phyloP scores from a whole-genome alignment of 2,797 vertebrate genomes.

The Botia kubotai region DNA sequence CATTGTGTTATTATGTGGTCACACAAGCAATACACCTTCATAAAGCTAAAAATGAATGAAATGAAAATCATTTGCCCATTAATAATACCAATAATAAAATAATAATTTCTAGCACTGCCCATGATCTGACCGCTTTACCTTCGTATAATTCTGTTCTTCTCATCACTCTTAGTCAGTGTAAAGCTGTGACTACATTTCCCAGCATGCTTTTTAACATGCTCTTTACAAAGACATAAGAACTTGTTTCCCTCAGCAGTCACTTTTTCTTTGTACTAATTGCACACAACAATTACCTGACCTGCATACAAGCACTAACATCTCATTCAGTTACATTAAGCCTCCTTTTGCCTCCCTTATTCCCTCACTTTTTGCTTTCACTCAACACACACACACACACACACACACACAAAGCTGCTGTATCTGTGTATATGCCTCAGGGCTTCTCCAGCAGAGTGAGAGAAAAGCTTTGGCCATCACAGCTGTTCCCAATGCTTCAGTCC shows the following conservation, averaged over 20 bases:
- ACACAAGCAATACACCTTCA: no score
- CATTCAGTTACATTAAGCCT: constrained; percentile 14
- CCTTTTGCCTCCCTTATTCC: constrained; percentile 27
- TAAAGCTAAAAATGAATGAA: no score
- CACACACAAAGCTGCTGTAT: constrained; percentile 36
- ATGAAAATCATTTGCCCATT: no score
- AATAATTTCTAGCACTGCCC: not conserved
- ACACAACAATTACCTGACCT: constrained; percentile 22
- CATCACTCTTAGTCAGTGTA: not conserved
- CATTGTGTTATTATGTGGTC: no score
- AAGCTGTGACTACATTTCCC: constrained; percentile 36
- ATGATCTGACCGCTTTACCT: not conserved
- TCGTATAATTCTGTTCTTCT: not conserved
- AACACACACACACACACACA: constrained; percentile 5
- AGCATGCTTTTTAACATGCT: constrained; percentile 15
- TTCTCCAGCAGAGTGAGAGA: constrained; percentile 77
- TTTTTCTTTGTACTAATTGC: constrained; percentile 25
- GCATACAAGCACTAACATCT: constrained; percentile 26
- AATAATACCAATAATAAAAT: no score
- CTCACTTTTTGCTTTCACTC: constrained; percentile 37
- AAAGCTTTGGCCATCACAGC: constrained; percentile 82
- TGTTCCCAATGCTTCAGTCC: constrained; percentile 74
- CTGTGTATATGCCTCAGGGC: constrained; percentile 72
- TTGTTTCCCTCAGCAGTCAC: constrained; percentile 4
- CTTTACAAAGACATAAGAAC: constrained; percentile 1